These are phyloP conservation scores for Spea multiplicata DNA, from an alignment of 2,113 vertebrate genomes.

Conservation along the genomic window DNA sequence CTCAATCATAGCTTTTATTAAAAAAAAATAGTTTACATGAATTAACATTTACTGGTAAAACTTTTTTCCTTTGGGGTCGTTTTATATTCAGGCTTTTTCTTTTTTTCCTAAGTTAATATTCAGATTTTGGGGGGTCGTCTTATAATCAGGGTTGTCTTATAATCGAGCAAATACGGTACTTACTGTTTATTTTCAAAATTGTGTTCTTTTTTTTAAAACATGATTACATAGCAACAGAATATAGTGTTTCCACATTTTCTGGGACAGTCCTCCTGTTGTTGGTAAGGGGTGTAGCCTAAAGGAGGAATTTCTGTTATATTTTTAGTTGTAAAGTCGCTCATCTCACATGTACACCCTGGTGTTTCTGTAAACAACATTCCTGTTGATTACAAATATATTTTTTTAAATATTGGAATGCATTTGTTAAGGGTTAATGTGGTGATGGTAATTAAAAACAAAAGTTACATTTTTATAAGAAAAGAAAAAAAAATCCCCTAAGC, in stretches of 20 bases:
- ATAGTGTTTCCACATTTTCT: not conserved
- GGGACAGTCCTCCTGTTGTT: not conserved
- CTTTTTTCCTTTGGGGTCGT: too few relatives aligned
- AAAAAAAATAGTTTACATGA: too few relatives aligned
- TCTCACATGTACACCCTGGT: not conserved
- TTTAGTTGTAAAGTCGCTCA: not conserved
- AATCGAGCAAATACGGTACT: too few relatives aligned
- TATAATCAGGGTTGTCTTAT: too few relatives aligned
- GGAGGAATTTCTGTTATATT: not conserved
- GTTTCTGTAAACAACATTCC: conserved; percentile 1
- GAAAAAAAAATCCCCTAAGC: too few relatives aligned
- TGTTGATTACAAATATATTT: conserved; percentile 1
- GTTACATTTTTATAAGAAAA: not conserved
- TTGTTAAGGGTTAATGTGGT: not conserved
- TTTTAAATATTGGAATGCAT: not conserved
- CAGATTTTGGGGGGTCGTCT: too few relatives aligned
- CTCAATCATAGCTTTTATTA: too few relatives aligned
- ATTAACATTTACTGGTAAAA: too few relatives aligned
- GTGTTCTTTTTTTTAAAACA: too few relatives aligned
- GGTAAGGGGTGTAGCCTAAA: not conserved
- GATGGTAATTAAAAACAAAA: not conserved
- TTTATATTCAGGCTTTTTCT: too few relatives aligned
- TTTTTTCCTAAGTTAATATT: too few relatives aligned
- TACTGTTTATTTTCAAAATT: too few relatives aligned
- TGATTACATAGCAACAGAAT: not conserved